Conservation (phyloP, 2,888 invertebrate species). For the Apotomis capreana region DNA sequence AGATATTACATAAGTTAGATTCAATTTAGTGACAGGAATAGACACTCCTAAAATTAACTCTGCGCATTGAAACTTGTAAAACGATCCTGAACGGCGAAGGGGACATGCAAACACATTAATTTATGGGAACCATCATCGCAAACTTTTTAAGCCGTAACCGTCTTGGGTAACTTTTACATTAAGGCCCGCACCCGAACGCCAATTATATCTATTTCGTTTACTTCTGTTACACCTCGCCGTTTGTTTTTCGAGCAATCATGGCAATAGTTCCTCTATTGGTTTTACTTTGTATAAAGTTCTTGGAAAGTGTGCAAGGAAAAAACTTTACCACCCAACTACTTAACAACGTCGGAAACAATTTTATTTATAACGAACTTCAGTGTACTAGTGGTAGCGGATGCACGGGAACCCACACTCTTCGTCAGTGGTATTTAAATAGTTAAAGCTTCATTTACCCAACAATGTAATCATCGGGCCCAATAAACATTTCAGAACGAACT, state of each 20-base stretch:
- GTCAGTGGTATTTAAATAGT: conserved; percentile 44
- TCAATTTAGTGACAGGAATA: neutral
- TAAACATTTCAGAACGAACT: conserved; percentile 75
- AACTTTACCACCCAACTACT: conserved; percentile 16
- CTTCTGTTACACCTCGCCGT: conserved; percentile 62
- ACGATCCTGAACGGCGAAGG: conserved; percentile 60
- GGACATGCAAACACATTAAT: conserved; percentile 78
- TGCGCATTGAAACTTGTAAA: conserved; percentile 51
- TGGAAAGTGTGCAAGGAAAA: conserved; percentile 13
- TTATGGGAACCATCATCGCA: conserved; percentile 72
- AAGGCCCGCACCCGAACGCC: conserved; percentile 63
- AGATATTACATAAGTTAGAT: neutral
- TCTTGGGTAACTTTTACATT: conserved; percentile 77
- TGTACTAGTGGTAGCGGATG: conserved; percentile 22
- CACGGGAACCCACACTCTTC: conserved; percentile 5
- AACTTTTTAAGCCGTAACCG: conserved; percentile 72
- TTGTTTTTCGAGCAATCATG: conserved; percentile 51
- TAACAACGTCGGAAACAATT: conserved; percentile 31
- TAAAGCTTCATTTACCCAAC: conserved; percentile 73
- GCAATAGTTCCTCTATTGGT: conserved; percentile 39
- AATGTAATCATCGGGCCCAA: conserved; percentile 68
- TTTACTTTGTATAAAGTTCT: conserved; percentile 30
- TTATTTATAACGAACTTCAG: conserved; percentile 23
- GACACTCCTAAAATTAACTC: conserved; percentile 34
- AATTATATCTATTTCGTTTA: conserved; percentile 58